phyloP scores from a whole-genome alignment of 1,140 invertebrate species.

The Chelonus insularis region DNA sequence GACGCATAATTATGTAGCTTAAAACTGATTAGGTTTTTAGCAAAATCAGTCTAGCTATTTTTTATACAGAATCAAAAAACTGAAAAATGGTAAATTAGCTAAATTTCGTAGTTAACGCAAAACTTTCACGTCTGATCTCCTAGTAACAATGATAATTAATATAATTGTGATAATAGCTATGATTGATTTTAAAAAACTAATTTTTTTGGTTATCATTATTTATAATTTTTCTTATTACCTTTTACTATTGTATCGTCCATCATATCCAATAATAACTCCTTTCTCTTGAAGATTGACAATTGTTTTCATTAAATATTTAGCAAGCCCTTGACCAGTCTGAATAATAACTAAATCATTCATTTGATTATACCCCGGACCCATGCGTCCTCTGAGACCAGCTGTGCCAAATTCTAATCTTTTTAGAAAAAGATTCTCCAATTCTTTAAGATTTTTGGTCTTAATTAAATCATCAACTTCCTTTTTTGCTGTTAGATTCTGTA shows the following conservation, averaged over 20 bases:
- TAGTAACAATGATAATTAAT: no score
- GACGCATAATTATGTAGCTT: no score
- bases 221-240: conserved; percentile 66
- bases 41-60: no score
- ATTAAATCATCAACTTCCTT: conserved; percentile 63
- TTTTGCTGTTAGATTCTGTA: conserved; percentile 59
- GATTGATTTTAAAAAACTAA: no score
- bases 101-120: no score
- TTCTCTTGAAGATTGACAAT: conserved; percentile 61
- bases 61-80: no score
- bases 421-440: conserved; percentile 65
- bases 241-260: conserved; percentile 92
- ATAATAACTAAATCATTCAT: conserved; percentile 99
- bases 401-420: conserved; percentile 83
- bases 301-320: conserved; percentile 72
- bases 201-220: no score
- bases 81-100: no score
- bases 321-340: conserved; percentile 93
- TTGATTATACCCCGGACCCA: conserved; percentile 89
- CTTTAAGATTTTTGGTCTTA: conserved; percentile 55
- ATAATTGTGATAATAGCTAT: no score
- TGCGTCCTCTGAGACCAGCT: conserved; percentile 85
- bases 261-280: conserved; percentile 91
- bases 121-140: no score
- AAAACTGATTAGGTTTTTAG: no score